These are phyloP conservation scores for Halocynthia roretzi DNA, from an alignment of 23 tunicate species.

Conservation along the genomic window DNA sequence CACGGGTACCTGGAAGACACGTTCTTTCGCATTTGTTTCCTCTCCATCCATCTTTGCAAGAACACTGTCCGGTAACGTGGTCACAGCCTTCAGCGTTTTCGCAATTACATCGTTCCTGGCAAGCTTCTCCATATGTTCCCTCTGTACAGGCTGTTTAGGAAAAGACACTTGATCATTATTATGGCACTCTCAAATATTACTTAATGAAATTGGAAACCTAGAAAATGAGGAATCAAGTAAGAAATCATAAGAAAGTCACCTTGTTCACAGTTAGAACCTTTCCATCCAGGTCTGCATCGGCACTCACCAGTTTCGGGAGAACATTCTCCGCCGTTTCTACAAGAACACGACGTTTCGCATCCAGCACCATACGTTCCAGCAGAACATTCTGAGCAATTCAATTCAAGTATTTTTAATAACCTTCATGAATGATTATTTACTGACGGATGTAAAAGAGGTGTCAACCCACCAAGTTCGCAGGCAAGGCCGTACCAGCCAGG, in stretches of 20 bases:
- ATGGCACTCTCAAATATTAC: too few relatives aligned
- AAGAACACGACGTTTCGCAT: constrained; percentile 70
- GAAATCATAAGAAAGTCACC: constrained; percentile 26
- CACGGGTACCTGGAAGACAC: constrained; percentile 57
- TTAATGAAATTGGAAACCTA: too few relatives aligned
- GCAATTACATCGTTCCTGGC: constrained; percentile 82
- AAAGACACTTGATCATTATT: background rate
- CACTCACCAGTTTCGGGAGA: constrained; percentile 76
- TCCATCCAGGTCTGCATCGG: constrained; percentile 78
- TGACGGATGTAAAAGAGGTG: background rate
- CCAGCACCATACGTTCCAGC: constrained; percentile 82
- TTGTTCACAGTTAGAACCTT: constrained; percentile 67
- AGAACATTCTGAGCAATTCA: constrained; percentile 41
- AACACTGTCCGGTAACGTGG: constrained; percentile 75
- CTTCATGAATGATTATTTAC: background rate
- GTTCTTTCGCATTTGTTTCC: constrained; percentile 71
- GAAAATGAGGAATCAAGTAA: background rate
- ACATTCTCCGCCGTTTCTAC: constrained; percentile 85
- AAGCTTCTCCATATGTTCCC: constrained; percentile 63
- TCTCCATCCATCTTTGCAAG: constrained; percentile 94
- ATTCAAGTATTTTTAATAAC: background rate
- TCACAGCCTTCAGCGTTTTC: constrained; percentile 84
- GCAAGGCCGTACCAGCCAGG: constrained; percentile 93
- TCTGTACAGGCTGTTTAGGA: constrained; percentile 42
- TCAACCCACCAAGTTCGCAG: constrained; percentile 75